phyloP scores from a whole-genome alignment of 2,113 vertebrate genomes.

The Poeciliopsis retropinna region DNA sequence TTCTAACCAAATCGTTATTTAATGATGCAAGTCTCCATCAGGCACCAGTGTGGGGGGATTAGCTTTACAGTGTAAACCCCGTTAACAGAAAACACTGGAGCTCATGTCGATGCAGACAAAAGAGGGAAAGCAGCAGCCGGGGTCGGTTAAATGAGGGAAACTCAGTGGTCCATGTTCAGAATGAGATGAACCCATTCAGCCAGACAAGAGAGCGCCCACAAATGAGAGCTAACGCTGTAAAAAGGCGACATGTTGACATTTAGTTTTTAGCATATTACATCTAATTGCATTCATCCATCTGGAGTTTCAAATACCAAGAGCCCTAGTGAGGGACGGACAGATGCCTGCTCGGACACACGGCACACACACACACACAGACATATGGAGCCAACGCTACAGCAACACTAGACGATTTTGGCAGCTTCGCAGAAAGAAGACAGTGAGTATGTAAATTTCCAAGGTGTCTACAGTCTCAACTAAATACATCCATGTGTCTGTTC shows the following conservation, averaged over 20 bases:
- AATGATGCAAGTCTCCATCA: constrained; percentile 14
- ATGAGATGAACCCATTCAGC: constrained; percentile 47
- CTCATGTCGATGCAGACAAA: constrained; percentile 31
- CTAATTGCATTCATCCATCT: constrained; percentile 66
- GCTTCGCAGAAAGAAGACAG: constrained; percentile 22
- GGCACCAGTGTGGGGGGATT: neutral
- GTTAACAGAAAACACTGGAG: constrained; percentile 33
- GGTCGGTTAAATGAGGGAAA: constrained; percentile 60
- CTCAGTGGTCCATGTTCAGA: constrained; percentile 60
- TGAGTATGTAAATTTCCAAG: constrained; percentile 29
- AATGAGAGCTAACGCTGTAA: constrained; percentile 44
- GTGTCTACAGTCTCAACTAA: constrained; percentile 28
- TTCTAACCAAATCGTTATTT: constrained; percentile 3
- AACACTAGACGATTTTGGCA: constrained; percentile 28
- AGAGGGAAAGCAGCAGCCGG: constrained; percentile 15
- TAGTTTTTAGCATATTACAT: constrained; percentile 53
- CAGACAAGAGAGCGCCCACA: constrained; percentile 47
- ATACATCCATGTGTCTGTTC: constrained; percentile 31
- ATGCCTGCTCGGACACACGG: constrained; percentile 39
- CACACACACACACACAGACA: constrained; percentile 22
- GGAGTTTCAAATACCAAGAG: constrained; percentile 54
- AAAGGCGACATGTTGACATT: constrained; percentile 61
- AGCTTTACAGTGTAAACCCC: constrained; percentile 27
- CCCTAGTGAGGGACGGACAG: constrained; percentile 34
- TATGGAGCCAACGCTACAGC: constrained; percentile 22